Evolutionary conservation across 2,888 invertebrate genomes (phyloP).

Genomic region (Hermaeophaga mercurialis): DNA sequence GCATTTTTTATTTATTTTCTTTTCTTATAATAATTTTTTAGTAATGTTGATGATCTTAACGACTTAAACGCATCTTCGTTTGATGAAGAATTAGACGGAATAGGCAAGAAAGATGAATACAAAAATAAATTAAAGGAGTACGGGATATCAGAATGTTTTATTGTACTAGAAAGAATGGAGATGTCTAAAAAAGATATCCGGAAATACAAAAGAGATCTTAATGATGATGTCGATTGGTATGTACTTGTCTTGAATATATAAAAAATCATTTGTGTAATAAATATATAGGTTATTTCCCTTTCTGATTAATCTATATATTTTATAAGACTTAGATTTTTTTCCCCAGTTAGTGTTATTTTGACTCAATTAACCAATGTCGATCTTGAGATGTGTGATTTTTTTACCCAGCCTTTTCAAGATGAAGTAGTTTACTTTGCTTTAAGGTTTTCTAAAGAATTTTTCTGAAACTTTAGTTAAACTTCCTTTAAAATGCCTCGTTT

Average conservation of each 20-base stretch:
- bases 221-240: conserved; percentile 31
- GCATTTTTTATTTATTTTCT: not conserved
- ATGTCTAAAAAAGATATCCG: conserved; percentile 15
- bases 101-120: not conserved
- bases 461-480: no score
- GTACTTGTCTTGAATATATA: not conserved
- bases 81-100: conserved; percentile 1
- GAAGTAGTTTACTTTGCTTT: no score
- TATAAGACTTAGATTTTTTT: no score
- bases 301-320: no score
- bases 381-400: not conserved
- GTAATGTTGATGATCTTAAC: not conserved
- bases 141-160: conserved; percentile 24
- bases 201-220: conserved; percentile 13
- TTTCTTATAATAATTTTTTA: not conserved
- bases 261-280: not conserved
- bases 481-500: no score
- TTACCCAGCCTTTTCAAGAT: not conserved
- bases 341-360: no score
- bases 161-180: conserved; percentile 24
- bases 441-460: no score
- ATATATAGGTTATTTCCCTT: no score
- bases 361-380: not conserved
- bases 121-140: not conserved
- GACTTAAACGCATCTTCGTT: not conserved